Base-by-base conservation (phyloP, 1,140 invertebrate species). In the Chionoecetes opilio region DNA sequence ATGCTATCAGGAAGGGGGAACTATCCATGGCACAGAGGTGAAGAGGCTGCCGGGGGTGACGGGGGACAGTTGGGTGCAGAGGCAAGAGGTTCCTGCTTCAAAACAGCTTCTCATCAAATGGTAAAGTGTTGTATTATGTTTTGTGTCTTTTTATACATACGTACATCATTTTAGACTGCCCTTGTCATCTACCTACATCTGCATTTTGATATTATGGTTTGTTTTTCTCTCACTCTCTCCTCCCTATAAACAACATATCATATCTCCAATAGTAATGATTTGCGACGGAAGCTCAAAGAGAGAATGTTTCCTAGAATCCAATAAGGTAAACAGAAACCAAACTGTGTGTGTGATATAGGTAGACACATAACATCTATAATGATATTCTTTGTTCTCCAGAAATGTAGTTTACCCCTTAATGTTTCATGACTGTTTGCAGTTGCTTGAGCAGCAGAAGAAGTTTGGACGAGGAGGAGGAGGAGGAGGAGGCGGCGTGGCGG, bases 51-150 rank as follows among this genome's bases (percentile, higher is more conserved):
- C 46, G 82, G n/a, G 8, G 29, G 32, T 82, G 91, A 37, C 5
- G 11, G 26, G 21, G 37, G 32, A 9, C 21, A 53, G 9, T 21
- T 11, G 46, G 82, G 34, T 82, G 82, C 32, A 29, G 34, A n/a
- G 34, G 1, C 82, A 31, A 14, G 35, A 46, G 84, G 17, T 21
- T 34, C 37, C 75, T 87, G 82, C 38, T 93, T 93, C n/a, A 93
- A 21, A 9, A 93, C 82, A 31, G 92, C 92, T 35, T 93, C 92
- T 86, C 92, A 93, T 87, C 92, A 93, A 34, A 37, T 93, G 92
- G 92, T 93, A 93, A 6, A 41, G 14, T 41, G 11, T 53, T n/a
- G n/a, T n/a, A n/a, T 53, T 53, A 3, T 53, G 11, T 53, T 53
- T 53, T 53, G 21, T 53, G 46, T 3, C 9, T 0, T 9, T 53